A percentile compares a stretch with the other conserved stretches of the same genome.
Evolutionary conservation across 2,888 invertebrate genomes (phyloP).

Genomic region (Heteromyza rotundicornis): DNA sequence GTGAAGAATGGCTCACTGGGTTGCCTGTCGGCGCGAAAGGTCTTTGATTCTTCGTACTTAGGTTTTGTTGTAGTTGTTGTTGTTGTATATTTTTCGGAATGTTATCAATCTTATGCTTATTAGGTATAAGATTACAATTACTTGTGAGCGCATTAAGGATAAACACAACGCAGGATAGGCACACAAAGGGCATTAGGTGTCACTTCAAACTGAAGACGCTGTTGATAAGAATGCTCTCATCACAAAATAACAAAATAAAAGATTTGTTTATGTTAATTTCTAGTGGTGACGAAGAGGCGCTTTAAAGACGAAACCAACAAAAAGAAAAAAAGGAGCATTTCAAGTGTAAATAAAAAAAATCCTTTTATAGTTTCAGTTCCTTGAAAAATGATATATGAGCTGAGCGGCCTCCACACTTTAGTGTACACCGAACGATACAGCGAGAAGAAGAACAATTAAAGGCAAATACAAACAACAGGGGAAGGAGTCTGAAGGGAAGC

Average conservation of each 20-base stretch:
- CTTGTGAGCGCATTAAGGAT: constrained; percentile 39
- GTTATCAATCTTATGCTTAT: constrained; percentile 53
- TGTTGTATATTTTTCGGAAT: constrained; percentile 37
- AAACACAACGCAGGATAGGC: too few species aligned
- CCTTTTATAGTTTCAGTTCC: not conserved
- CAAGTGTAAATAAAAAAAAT: not conserved
- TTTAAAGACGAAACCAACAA: not conserved
- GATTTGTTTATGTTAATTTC: constrained; percentile 1
- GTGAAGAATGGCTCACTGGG: not conserved
- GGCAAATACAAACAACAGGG: too few species aligned
- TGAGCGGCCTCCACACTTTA: too few species aligned
- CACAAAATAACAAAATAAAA: not conserved
- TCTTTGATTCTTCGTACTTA: not conserved
- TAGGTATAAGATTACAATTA: constrained; percentile 54
- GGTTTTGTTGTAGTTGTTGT: not conserved
- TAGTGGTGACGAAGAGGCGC: not conserved
- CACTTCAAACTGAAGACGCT: not conserved
- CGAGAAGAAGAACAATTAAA: too few species aligned
- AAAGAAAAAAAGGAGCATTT: not conserved
- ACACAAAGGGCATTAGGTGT: not conserved
- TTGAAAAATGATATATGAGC: not conserved
- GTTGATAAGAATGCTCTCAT: not conserved
- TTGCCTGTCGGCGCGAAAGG: not conserved
- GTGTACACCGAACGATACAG: too few species aligned
- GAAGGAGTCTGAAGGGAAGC: too few species aligned